Evolutionary conservation across 2,797 vertebrate species (phyloP), one percentile per base, ranked within the genome.

Genomic region (Sebastolobus altivelis): DNA sequence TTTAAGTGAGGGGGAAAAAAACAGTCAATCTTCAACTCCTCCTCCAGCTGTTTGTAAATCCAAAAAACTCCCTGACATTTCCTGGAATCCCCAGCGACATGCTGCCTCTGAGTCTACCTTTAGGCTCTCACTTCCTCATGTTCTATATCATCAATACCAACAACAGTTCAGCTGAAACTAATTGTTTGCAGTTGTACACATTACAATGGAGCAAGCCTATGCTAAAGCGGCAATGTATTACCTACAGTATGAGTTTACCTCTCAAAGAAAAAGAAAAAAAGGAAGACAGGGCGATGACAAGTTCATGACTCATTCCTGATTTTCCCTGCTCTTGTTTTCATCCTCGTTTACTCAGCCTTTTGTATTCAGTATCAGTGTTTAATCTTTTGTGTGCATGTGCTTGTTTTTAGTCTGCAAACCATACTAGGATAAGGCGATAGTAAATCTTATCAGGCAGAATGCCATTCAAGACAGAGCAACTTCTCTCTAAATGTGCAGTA

Each of bases 241-340:
- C 46, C 18, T 54, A 35, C 33, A 35, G 33, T 35, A 49, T 13
- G 12, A 11, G 29, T 4, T 76, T 12, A 71, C 16, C 16, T 20
- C 11, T 11, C 5, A 69, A 60, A 67, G 9, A 55, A 43, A 35
- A 46, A 27, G 12, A 58, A 55, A 43, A 29, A 35, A 22, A 68
- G 27, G 6, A 22, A 37, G 43, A 49, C 8, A 1, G 8, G 4
- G 8, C 3, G 0, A 22, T 27, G 27, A 40, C 46, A 59, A 58
- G 49, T 16, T 20, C 5, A 56, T 92, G 93, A 94, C 35, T 93
- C 91, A 93, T 43, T 79, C 54, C 66, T 61, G 88, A 46, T 77
- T 93, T 93, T 82, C 90, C 89, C 80, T 81, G 82, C 55, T 55
- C 5, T 8, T 77, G 52, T 67, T 83, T 78, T 52, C 5, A 20